phyloP scores from a whole-genome alignment of 1,140 invertebrate species.

The Sitobion miscanthi region DNA sequence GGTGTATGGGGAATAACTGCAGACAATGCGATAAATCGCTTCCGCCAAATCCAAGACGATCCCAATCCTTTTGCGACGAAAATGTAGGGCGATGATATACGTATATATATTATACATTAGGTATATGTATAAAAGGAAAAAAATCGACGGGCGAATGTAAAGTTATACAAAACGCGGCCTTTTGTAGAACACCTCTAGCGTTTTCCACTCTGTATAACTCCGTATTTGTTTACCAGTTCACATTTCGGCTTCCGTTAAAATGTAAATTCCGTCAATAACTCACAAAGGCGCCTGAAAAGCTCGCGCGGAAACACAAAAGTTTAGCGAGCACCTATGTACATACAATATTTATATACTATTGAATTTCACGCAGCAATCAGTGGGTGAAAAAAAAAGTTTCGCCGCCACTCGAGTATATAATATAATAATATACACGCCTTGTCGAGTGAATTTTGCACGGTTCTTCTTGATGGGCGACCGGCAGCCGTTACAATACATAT shows the following conservation, averaged over 20 bases:
- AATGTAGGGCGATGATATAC: neutral
- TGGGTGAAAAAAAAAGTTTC: neutral
- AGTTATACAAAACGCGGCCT: neutral
- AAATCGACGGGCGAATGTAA: neutral
- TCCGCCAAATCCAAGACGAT: neutral
- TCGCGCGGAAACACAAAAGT: neutral
- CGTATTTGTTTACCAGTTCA: neutral
- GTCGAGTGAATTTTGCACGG: neutral
- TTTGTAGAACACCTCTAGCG: neutral
- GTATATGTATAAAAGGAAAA: neutral
- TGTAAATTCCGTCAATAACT: neutral
- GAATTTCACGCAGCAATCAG: neutral
- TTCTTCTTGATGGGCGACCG: neutral
- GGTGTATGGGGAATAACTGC: neutral
- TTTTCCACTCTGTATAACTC: neutral
- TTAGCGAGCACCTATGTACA: neutral
- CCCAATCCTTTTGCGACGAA: neutral
- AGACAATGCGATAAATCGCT: neutral
- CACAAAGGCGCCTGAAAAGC: neutral
- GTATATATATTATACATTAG: neutral
- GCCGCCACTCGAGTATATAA: neutral
- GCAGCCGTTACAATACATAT: neutral
- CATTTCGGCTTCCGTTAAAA: slow-evolving; percentile 3
- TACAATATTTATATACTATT: neutral
- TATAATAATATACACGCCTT: neutral